Evolutionary conservation across 2,113 vertebrate species (phyloP).

Genomic region (Corythaeola cristata): DNA sequence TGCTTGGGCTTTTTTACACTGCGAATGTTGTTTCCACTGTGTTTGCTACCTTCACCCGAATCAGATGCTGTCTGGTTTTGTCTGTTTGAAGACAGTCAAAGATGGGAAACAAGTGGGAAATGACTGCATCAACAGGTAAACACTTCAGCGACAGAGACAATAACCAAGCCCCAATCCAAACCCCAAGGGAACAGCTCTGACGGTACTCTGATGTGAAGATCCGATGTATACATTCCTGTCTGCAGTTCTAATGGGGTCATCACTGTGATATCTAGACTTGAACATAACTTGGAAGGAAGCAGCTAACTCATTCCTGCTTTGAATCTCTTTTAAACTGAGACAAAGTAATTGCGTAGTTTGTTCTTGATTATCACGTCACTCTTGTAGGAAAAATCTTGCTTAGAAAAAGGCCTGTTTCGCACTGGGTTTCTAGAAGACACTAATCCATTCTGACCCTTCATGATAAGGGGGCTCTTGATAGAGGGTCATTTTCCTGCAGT

Average conservation of each 20-base stretch:
- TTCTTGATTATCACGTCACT: background rate
- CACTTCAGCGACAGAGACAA: background rate
- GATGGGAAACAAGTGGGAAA: background rate
- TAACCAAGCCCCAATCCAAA: background rate
- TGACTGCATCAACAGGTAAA: background rate
- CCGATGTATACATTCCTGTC: background rate
- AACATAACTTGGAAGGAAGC: background rate
- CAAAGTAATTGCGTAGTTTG: background rate
- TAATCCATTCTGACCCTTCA: background rate
- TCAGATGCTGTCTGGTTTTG: background rate
- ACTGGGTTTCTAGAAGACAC: background rate
- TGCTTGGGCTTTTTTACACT: background rate
- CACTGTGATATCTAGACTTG: background rate
- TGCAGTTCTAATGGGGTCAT: background rate
- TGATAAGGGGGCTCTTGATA: background rate
- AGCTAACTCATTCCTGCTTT: background rate
- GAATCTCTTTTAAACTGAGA: background rate
- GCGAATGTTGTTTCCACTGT: accelerated
- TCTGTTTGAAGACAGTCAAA: background rate
- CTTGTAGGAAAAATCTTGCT: background rate
- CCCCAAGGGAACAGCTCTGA: background rate
- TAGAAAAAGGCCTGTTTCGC: background rate
- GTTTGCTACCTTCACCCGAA: background rate
- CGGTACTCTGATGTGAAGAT: background rate
- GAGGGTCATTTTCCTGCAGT: background rate